phyloP scores from a whole-genome alignment of 1,140 invertebrate genomes.

The Trypoxylus dichotomus region DNA sequence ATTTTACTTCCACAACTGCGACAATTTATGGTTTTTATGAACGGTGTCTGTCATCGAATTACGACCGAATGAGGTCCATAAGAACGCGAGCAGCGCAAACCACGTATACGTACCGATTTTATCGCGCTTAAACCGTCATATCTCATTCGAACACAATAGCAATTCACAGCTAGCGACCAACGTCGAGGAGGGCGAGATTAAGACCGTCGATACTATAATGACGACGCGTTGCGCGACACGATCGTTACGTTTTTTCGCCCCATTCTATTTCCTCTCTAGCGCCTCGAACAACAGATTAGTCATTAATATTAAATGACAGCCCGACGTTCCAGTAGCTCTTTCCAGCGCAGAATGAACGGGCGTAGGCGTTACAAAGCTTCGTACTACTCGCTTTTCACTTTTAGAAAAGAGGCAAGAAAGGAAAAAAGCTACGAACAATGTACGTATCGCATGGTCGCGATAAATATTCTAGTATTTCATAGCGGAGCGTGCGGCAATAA shows the following conservation, averaged over 20 bases:
- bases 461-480: not conserved
- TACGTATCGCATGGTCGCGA: not conserved
- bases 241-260: not conserved
- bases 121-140: not conserved
- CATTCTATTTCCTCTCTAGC: not conserved
- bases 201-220: not conserved
- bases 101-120: not conserved
- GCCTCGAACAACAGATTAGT: constrained; percentile 2
- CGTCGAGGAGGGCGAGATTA: not conserved
- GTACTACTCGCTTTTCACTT: not conserved
- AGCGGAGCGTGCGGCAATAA: not conserved
- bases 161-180: not conserved
- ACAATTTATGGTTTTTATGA: too few relatives aligned
- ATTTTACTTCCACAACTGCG: too few relatives aligned
- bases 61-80: not conserved
- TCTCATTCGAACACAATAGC: not conserved
- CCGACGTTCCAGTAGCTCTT: constrained; percentile 1
- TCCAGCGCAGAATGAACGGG: not conserved
- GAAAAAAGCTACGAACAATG: not conserved
- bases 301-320: constrained; percentile 21
- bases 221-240: not conserved
- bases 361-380: not conserved
- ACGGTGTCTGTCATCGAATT: too few relatives aligned
- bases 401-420: not conserved
- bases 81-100: not conserved